Evolutionary conservation across 2,888 invertebrate genomes (phyloP).

Genomic region (Drosophila quinaria): DNA sequence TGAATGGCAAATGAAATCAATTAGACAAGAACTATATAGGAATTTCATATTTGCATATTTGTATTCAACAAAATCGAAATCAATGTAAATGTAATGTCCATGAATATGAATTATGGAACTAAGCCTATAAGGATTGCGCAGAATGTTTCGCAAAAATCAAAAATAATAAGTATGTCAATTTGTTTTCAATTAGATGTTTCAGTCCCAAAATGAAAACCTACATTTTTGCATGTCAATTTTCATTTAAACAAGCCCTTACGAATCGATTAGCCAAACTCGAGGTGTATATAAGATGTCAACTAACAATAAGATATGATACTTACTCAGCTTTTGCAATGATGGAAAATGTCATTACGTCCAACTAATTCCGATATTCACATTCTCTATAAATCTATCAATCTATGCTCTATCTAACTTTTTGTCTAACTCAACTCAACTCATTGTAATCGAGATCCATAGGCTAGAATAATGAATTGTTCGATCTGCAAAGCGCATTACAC

Average conservation of each 20-base stretch:
- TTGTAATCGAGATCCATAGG: constrained; percentile 61
- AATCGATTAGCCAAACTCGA: constrained; percentile 26
- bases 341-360: constrained; percentile 1
- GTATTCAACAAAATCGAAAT: not conserved
- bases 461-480: constrained; percentile 79
- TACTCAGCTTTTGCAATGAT: constrained; percentile 5
- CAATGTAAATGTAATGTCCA: constrained; percentile 14
- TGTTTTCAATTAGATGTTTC: constrained; percentile 68
- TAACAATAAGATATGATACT: constrained; percentile 22
- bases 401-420: constrained; percentile 38
- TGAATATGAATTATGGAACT: constrained; percentile 39
- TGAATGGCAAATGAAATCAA: constrained; percentile 53
- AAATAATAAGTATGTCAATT: constrained; percentile 70
- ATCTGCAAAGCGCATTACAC: constrained; percentile 34
- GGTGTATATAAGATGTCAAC: constrained; percentile 55
- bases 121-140: constrained; percentile 40
- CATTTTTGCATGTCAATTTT: constrained; percentile 68
- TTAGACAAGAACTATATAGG: constrained; percentile 5
- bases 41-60: constrained; percentile 23
- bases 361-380: constrained; percentile 12
- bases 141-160: constrained; percentile 15
- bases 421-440: constrained; percentile 32
- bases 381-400: constrained; percentile 17
- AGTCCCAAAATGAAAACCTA: constrained; percentile 7
- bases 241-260: constrained; percentile 27